These are phyloP conservation scores for Aethes cnicana DNA, from an alignment of 2,888 invertebrate species.

Conservation along the genomic window DNA sequence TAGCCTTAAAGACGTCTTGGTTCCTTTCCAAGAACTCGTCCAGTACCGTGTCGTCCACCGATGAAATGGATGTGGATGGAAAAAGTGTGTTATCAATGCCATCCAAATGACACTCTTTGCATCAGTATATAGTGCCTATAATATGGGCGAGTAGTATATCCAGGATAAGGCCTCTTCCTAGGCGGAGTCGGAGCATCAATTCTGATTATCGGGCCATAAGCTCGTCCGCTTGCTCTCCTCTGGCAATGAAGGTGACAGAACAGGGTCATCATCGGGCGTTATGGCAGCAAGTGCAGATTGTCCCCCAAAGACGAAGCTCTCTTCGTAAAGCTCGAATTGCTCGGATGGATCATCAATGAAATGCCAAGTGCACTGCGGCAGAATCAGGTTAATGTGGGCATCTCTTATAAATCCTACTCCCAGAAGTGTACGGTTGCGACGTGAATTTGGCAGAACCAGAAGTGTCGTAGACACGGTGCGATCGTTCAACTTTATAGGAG, in stretches of 20 bases:
- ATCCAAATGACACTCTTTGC: background rate
- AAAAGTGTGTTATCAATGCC: background rate
- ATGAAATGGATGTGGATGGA: background rate
- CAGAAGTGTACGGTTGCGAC: too few relatives aligned
- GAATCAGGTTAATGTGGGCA: too few relatives aligned
- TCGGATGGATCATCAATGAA: background rate
- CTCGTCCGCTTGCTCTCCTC: background rate
- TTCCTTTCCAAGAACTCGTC: background rate
- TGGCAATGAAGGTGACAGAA: background rate
- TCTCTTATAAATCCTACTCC: too few relatives aligned
- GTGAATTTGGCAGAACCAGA: too few relatives aligned
- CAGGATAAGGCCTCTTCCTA: too few relatives aligned
- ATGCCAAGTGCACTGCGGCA: too few relatives aligned
- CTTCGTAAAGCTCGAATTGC: conserved; percentile 1
- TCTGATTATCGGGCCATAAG: background rate
- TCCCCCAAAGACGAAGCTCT: background rate
- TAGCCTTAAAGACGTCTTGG: background rate
- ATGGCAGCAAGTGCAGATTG: background rate
- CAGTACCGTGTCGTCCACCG: background rate
- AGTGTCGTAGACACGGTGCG: too few relatives aligned
- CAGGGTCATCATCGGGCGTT: background rate
- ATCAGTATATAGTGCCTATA: conserved; percentile 1
- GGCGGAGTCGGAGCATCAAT: background rate
- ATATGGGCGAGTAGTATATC: background rate
- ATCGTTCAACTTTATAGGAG: too few relatives aligned